Evolutionary conservation across 2,113 vertebrate genomes (phyloP).

Genomic region (Meriones unguiculatus): DNA sequence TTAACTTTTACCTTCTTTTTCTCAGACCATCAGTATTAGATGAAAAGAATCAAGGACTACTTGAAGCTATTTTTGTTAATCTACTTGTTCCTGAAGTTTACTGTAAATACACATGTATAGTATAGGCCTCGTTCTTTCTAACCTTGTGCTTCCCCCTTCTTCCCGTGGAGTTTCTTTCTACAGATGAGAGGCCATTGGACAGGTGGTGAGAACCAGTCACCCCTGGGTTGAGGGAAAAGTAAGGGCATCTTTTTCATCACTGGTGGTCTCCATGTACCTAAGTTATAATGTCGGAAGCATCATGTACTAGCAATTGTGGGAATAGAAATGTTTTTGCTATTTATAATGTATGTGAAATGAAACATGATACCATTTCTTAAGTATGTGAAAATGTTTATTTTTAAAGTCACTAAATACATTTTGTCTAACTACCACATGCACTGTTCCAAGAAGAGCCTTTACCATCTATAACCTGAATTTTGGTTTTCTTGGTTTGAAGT

Average conservation of each 20-base stretch:
- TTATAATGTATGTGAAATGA: conserved; percentile 73
- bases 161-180: conserved; percentile 67
- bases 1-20: conserved; percentile 79
- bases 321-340: conserved; percentile 73
- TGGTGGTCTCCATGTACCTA: conserved; percentile 53
- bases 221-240: conserved; percentile 39
- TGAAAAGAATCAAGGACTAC: conserved; percentile 88
- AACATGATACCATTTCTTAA: conserved; percentile 70
- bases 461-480: conserved; percentile 68
- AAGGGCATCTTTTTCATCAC: conserved; percentile 50
- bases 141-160: conserved; percentile 72
- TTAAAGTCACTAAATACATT: conserved; percentile 75
- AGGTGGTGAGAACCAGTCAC: conserved; percentile 2
- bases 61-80: conserved; percentile 90
- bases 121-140: conserved; percentile 75
- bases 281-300: conserved; percentile 59
- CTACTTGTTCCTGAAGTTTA: conserved; percentile 87
- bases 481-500: conserved; percentile 53
- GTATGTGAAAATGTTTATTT: conserved; percentile 79
- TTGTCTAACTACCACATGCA: conserved; percentile 72
- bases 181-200: conserved; percentile 15
- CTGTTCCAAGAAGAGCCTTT: conserved; percentile 78
- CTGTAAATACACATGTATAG: conserved; percentile 86
- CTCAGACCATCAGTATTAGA: conserved; percentile 91
- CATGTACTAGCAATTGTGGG: conserved; percentile 47